phyloP scores from a whole-genome alignment of 2,888 invertebrate species.

The Diadegma fenestrale region DNA sequence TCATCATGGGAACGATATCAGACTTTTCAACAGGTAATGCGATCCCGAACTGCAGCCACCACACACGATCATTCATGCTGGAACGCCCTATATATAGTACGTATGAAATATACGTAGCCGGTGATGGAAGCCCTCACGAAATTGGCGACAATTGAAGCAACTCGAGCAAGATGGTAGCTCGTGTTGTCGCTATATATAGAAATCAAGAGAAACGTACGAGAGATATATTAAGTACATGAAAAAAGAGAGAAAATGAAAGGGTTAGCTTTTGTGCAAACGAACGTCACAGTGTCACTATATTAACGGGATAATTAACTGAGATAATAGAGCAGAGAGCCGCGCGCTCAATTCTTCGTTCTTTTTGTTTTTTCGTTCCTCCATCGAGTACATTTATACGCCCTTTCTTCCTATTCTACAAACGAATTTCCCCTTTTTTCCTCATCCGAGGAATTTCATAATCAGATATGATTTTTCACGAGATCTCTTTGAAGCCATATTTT shows the following conservation, averaged over 20 bases:
- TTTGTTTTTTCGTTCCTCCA: constrained; percentile 17
- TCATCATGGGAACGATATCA: not conserved
- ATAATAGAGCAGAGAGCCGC: constrained; percentile 49
- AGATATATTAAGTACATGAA: constrained; percentile 48
- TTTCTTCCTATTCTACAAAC: not conserved
- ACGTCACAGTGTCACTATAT: constrained; percentile 36
- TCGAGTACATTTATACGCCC: constrained; percentile 15
- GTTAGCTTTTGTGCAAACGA: constrained; percentile 19
- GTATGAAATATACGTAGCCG: constrained; percentile 19
- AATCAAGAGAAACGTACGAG: constrained; percentile 57
- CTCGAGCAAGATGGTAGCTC: constrained; percentile 64
- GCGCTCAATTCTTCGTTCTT: constrained; percentile 27
- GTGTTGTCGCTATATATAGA: constrained; percentile 61
- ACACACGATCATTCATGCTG: not conserved
- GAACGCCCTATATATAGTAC: constrained; percentile 1
- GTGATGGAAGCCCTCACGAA: constrained; percentile 40
- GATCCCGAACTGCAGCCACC: not conserved
- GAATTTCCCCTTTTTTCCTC: constrained; percentile 16
- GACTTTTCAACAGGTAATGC: not conserved
- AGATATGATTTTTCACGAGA: constrained; percentile 59
- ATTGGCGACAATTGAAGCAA: constrained; percentile 71
- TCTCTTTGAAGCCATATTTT: constrained; percentile 48
- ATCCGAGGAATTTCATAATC: constrained; percentile 53
- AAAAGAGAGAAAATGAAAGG: constrained; percentile 24
- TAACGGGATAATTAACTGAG: constrained; percentile 63